Percentiles rank a stretch among this genome's conserved stretches.
Conservation (phyloP, 2,113 vertebrate genomes). For the Phyllostomus discolor region DNA sequence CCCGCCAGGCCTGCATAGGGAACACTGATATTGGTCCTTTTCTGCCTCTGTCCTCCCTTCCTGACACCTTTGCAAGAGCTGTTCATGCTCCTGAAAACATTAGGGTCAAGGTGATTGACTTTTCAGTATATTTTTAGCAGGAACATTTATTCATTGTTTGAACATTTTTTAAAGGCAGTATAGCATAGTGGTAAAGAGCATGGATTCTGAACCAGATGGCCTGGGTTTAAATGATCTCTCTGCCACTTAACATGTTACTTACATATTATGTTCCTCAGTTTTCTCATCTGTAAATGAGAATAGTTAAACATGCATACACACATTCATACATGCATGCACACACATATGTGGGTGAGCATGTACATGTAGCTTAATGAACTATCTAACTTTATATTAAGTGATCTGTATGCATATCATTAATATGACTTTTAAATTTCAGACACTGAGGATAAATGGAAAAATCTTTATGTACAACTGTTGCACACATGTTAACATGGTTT, state of each 20-base stretch:
- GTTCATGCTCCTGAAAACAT: background rate
- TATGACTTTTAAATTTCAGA: background rate
- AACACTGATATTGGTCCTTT: background rate
- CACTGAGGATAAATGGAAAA: background rate
- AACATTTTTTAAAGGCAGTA: background rate
- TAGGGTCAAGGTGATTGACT: background rate
- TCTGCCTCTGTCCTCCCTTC: background rate
- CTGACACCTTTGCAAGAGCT: background rate
- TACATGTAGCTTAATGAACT: background rate
- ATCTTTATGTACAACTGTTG: background rate
- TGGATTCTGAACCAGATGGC: background rate
- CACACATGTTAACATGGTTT: background rate
- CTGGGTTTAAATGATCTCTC: background rate
- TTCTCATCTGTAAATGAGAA: constrained; percentile 21
- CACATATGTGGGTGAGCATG: background rate
- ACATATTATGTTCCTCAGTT: background rate
- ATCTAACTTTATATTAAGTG: background rate
- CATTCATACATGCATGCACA: background rate
- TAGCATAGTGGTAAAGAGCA: background rate
- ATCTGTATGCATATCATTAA: background rate
- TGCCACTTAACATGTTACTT: background rate
- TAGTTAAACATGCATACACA: background rate
- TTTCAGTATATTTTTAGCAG: constrained; percentile 13
- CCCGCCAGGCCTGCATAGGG: background rate
- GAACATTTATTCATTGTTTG: background rate